Conservation (phyloP, 2,113 vertebrate genomes). For the Elaphurus davidianus region DNA sequence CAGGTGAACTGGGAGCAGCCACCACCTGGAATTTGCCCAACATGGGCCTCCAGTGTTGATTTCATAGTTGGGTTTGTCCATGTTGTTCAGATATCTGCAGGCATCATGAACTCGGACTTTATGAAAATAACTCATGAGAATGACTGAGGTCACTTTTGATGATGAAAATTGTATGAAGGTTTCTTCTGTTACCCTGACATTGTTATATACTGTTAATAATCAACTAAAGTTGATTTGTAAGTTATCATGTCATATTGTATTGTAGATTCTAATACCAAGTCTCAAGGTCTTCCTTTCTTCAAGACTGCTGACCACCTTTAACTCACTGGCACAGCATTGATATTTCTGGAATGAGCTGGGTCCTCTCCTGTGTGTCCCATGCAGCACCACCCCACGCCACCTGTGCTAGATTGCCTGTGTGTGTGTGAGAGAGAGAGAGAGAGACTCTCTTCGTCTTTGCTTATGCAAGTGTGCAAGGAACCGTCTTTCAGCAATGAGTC, state of each 20-base stretch:
- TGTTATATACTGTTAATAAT: not conserved
- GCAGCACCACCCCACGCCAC: accelerated
- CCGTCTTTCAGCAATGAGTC: not conserved
- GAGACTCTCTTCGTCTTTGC: not conserved
- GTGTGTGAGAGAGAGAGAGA: not conserved
- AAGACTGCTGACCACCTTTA: not conserved
- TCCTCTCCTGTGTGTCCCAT: not conserved
- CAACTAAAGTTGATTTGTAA: not conserved
- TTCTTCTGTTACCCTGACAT: not conserved
- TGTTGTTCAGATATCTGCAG: not conserved
- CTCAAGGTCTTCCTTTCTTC: not conserved
- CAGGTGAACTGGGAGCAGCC: accelerated
- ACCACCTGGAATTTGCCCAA: not conserved
- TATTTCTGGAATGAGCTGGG: not conserved
- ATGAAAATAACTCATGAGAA: not conserved
- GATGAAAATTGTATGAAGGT: not conserved
- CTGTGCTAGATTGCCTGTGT: accelerated
- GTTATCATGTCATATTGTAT: not conserved
- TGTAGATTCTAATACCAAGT: not conserved
- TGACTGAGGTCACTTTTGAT: not conserved
- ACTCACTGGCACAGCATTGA: not conserved
- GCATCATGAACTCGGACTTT: not conserved
- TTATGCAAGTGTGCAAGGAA: not conserved
- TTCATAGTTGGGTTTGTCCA: not conserved
- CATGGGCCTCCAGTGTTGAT: not conserved